Conservation (phyloP, 1,140 invertebrate species). For the Anastrepha ludens region DNA sequence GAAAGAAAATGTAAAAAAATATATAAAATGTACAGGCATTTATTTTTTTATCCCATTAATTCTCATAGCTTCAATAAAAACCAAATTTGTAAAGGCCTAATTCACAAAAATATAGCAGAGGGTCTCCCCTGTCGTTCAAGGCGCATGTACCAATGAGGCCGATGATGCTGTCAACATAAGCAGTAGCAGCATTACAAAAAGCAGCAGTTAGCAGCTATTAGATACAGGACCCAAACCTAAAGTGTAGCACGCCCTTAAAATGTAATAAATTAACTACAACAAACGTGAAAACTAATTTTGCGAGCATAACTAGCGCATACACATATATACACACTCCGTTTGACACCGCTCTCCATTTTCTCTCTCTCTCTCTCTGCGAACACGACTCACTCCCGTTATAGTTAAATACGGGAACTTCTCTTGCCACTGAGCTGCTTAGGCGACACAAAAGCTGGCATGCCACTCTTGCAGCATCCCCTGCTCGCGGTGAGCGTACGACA, state of each 20-base stretch:
- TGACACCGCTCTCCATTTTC: neutral
- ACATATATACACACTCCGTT: no score
- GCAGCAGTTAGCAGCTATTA: constrained; percentile 15
- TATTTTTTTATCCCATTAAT: no score
- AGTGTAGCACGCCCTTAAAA: constrained; percentile 44
- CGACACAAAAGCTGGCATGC: neutral
- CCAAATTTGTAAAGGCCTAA: no score
- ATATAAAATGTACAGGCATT: no score
- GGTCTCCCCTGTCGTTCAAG: neutral
- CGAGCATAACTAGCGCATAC: neutral
- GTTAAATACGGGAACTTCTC: no score
- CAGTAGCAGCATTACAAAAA: neutral
- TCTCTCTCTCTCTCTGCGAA: neutral
- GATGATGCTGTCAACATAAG: neutral
- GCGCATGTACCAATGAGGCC: neutral
- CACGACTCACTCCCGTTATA: no score
- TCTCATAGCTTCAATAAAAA: no score
- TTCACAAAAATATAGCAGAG: neutral
- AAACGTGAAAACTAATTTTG: neutral
- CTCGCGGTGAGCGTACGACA: no score
- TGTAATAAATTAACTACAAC: constrained; percentile 41
- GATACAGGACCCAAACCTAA: neutral
- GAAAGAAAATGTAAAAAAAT: no score
- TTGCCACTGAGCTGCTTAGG: neutral
- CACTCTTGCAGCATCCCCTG: neutral